A percentile compares a stretch with the other conserved stretches of the same genome.
These are phyloP conservation scores for Amphibalanus amphitrite DNA, from an alignment of 1,140 invertebrate species.

Conservation along the genomic window DNA sequence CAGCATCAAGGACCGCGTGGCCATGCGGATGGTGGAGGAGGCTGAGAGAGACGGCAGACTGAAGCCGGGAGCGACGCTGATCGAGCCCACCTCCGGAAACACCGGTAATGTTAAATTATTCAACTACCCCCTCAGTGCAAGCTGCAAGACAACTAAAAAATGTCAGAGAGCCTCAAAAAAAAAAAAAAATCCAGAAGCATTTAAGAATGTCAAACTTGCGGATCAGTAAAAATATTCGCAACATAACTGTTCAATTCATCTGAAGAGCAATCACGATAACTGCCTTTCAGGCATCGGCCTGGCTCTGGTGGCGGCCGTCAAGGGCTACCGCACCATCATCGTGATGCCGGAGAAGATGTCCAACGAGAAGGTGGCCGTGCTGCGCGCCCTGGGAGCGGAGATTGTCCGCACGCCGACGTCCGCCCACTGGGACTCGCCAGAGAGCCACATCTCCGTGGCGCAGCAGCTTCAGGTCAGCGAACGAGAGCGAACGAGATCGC, in stretches of 20 bases:
- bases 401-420: conserved; percentile 90
- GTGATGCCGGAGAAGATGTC: conserved; percentile 99
- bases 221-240: too few species aligned
- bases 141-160: too few species aligned
- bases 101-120: too few species aligned
- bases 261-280: too few species aligned
- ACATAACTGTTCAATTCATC: too few species aligned
- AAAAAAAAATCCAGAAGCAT: too few species aligned
- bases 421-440: conserved; percentile 68
- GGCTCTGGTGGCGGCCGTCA: conserved; percentile 83
- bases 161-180: too few species aligned
- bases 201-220: too few species aligned
- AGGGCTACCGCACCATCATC: conserved; percentile 91
- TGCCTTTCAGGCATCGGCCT: conserved; percentile 70
- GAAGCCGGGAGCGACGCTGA: conserved; percentile 75
- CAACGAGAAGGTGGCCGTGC: conserved; percentile 79
- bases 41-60: conserved; percentile 72
- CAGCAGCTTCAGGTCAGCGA: conserved; percentile 38
- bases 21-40: conserved; percentile 81
- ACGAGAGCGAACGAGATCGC: too few species aligned
- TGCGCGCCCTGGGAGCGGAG: conserved; percentile 79
- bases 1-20: conserved; percentile 94
- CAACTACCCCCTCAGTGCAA: too few species aligned
- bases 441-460: conserved; percentile 81
- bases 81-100: conserved; percentile 93